A percentile compares a stretch with the other conserved stretches of the same genome.
phyloP scores from a whole-genome alignment of 2,888 invertebrate genomes.

The Elegia similella region DNA sequence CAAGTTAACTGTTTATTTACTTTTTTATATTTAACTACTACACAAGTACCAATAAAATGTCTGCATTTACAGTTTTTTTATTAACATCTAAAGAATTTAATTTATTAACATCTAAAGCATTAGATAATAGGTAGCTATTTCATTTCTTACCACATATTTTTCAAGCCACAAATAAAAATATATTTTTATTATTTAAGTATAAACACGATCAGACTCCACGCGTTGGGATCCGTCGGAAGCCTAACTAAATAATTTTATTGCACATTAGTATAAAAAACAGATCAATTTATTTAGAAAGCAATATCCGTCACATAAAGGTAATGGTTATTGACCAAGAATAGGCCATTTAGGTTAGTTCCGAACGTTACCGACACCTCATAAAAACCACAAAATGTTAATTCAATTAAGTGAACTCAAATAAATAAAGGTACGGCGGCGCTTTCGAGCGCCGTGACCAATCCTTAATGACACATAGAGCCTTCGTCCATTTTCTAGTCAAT shows the following conservation, averaged over 20 bases:
- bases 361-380: slow-evolving; percentile 71
- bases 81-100: no score
- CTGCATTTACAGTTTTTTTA: no score
- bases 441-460: slow-evolving; percentile 69
- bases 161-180: no score
- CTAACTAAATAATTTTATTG: background rate
- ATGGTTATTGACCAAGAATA: slow-evolving; percentile 70
- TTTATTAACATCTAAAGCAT: no score
- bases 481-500: slow-evolving; percentile 80
- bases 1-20: no score
- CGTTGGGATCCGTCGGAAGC: background rate
- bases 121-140: no score
- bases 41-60: no score
- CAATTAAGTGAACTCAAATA: slow-evolving; percentile 78
- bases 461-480: slow-evolving; percentile 78
- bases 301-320: slow-evolving; percentile 65
- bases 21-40: no score
- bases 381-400: slow-evolving; percentile 76
- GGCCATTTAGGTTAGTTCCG: slow-evolving; percentile 66
- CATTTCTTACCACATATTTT: no score
- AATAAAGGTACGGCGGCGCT: slow-evolving; percentile 64
- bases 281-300: slow-evolving; percentile 51
- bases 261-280: slow-evolving; percentile 13
- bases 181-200: no score
- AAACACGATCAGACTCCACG: no score